Conservation (phyloP, 2,888 invertebrate species). For the Atethmia centrago region DNA sequence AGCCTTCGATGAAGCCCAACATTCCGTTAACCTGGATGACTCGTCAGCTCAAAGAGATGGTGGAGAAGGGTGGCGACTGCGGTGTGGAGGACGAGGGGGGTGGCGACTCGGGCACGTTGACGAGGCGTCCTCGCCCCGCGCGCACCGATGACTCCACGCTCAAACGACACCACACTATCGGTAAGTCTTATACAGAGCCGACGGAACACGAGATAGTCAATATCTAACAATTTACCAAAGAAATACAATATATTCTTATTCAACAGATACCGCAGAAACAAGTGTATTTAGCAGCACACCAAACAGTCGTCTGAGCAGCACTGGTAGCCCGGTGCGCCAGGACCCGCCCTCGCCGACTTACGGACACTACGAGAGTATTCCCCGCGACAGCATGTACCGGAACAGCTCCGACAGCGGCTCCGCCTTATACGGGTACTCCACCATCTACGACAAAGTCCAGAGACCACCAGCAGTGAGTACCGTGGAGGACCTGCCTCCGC, state of each 20-base stretch:
- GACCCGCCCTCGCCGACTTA: constrained; percentile 78
- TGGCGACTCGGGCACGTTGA: constrained; percentile 89
- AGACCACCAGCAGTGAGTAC: constrained; percentile 73
- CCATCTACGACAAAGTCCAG: constrained; percentile 87
- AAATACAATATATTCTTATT: constrained; percentile 1
- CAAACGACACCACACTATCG: constrained; percentile 80
- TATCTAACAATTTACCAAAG: neutral
- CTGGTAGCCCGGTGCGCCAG: constrained; percentile 73
- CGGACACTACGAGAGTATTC: constrained; percentile 81
- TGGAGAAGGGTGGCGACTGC: constrained; percentile 91
- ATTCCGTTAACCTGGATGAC: constrained; percentile 97
- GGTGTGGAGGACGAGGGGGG: constrained; percentile 81
- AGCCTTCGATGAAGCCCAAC: constrained; percentile 98
- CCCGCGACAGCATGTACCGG: constrained; percentile 76
- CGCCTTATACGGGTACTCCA: constrained; percentile 85
- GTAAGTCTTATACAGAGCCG: constrained; percentile 66
- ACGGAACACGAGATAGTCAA: neutral
- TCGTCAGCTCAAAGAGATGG: constrained; percentile 96
- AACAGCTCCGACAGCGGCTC: constrained; percentile 79
- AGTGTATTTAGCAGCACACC: constrained; percentile 71
- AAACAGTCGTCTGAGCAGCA: constrained; percentile 68
- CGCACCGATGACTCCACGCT: constrained; percentile 83
- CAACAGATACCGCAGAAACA: constrained; percentile 76
- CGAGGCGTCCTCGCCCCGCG: constrained; percentile 88
- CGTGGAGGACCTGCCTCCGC: constrained; percentile 90